phyloP scores from a whole-genome alignment of 2,113 vertebrate species.

The Tichodroma muraria region DNA sequence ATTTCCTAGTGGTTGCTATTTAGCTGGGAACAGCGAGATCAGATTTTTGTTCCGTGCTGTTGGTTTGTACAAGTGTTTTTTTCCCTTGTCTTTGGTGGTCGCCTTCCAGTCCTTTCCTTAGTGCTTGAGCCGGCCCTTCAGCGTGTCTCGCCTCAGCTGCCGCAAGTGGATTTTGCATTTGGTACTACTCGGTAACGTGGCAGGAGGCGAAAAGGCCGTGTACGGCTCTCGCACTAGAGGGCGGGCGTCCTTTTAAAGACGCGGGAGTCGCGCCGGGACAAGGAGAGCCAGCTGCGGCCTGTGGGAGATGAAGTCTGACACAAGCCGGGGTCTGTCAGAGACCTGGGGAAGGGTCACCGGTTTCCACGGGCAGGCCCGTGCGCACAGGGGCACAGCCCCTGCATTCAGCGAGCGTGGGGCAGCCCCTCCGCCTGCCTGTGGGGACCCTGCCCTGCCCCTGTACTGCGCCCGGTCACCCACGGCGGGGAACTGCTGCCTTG shows the following conservation, averaged over 20 bases:
- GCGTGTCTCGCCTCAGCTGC: neutral
- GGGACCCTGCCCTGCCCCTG: accelerated
- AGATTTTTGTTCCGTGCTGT: neutral
- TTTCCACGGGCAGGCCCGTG: accelerated
- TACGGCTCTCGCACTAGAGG: neutral
- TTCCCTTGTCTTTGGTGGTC: neutral
- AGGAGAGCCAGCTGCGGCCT: neutral
- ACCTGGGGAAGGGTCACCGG: accelerated
- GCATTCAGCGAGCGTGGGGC: neutral
- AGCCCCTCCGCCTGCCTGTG: accelerated
- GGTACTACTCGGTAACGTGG: accelerated
- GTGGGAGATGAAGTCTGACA: neutral
- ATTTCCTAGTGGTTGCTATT: neutral
- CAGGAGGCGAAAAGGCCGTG: neutral
- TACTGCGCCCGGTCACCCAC: accelerated
- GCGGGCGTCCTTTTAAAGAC: constrained; percentile 26
- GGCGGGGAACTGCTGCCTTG: neutral
- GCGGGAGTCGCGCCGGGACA: neutral
- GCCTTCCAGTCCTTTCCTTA: neutral
- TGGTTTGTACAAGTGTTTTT: neutral
- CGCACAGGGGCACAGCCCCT: neutral
- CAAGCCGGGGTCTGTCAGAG: neutral
- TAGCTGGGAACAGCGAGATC: neutral
- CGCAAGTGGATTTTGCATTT: neutral
- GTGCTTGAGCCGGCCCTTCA: neutral